A percentile compares a stretch with the other conserved stretches of the same genome.
Conservation (phyloP, 2,113 vertebrate species). For the Sinocyclocheilus rhinocerous region DNA sequence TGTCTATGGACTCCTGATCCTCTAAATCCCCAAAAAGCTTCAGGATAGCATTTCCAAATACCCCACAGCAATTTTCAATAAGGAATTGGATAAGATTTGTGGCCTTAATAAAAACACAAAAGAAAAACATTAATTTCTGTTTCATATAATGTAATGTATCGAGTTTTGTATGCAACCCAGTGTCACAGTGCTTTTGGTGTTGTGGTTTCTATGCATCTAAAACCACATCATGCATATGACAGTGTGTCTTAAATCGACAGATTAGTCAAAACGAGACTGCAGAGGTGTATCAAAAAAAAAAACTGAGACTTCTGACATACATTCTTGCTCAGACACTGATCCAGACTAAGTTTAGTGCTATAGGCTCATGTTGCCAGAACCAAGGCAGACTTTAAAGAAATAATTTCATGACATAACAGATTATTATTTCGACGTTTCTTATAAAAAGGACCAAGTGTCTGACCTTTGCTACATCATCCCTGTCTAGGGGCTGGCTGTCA, state of each 20-base stretch:
- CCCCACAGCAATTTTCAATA: conserved; percentile 83
- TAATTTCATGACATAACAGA: not conserved
- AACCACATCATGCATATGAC: conserved; percentile 59
- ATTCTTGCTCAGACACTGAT: not conserved
- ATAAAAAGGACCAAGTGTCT: not conserved
- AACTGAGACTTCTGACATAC: not conserved
- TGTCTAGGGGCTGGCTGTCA: conserved; percentile 72
- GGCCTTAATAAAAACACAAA: conserved; percentile 74
- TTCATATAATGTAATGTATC: not conserved
- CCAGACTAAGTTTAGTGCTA: too few relatives aligned
- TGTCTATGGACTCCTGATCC: conserved; percentile 76
- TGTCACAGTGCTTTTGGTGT: not conserved
- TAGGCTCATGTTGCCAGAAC: not conserved
- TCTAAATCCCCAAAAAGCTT: conserved; percentile 71
- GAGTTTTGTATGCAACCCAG: not conserved
- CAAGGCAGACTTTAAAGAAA: not conserved
- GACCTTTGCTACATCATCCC: conserved; percentile 79
- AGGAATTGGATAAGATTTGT: conserved; percentile 87
- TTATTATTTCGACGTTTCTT: not conserved
- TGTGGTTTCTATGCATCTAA: conserved; percentile 62
- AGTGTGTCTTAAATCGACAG: conserved; percentile 33
- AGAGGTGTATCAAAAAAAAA: not conserved
- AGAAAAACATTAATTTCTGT: not conserved
- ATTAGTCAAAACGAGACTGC: conserved; percentile 48
- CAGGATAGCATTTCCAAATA: conserved; percentile 83